Conservation (phyloP, 2,113 vertebrate species). For the Podilymbus podiceps region DNA sequence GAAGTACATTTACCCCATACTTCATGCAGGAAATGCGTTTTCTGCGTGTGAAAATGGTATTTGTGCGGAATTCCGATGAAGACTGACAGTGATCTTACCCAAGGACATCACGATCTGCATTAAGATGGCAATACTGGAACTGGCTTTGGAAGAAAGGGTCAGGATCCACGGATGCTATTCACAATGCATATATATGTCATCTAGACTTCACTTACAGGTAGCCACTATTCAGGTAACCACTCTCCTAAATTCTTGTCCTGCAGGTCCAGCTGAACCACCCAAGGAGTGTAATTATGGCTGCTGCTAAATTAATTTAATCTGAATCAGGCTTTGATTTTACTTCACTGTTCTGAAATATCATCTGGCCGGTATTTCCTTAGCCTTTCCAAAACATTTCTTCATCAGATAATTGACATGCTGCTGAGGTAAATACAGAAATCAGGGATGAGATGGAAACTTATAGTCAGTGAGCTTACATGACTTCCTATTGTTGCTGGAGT, state of each 20-base stretch:
- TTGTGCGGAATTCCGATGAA: neutral
- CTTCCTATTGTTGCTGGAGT: neutral
- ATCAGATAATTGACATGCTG: neutral
- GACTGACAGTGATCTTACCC: neutral
- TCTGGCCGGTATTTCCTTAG: neutral
- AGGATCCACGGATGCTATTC: neutral
- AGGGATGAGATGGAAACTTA: neutral
- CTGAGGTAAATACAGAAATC: neutral
- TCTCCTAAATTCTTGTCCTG: neutral
- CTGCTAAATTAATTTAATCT: neutral
- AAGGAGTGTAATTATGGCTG: neutral
- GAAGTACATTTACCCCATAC: neutral
- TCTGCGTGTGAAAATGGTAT: neutral
- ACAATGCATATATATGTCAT: neutral
- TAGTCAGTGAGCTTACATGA: fast-evolving
- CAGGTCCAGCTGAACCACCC: neutral
- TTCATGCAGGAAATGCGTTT: neutral
- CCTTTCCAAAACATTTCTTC: neutral
- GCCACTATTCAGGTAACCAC: neutral
- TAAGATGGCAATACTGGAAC: neutral
- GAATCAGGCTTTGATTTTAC: neutral
- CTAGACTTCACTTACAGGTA: neutral
- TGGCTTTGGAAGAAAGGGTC: neutral
- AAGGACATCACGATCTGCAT: neutral
- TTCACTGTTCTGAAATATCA: neutral